Percentiles rank a stretch among this genome's conserved stretches.
phyloP scores from a whole-genome alignment of 2,888 invertebrate genomes.

The Phania funesta region DNA sequence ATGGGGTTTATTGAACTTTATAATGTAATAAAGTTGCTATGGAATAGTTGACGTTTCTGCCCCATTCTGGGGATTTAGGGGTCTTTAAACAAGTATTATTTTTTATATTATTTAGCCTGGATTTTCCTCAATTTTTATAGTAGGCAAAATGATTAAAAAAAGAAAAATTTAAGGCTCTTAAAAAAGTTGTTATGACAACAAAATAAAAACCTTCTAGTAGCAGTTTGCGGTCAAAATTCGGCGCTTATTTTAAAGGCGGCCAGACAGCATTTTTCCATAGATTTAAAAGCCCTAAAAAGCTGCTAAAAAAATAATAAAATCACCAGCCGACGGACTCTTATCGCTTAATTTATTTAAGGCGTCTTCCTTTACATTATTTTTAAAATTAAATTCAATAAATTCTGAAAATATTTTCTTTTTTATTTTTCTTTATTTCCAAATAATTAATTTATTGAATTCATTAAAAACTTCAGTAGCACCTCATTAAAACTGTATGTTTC shows the following conservation, averaged over 20 bases:
- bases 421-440: constrained; percentile 33
- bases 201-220: too few relatives aligned
- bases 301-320: background rate
- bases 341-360: constrained; percentile 35
- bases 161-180: too few relatives aligned
- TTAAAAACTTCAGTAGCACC: constrained; percentile 58
- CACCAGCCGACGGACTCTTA: background rate
- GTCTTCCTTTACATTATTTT: constrained; percentile 15
- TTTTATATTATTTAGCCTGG: too few relatives aligned
- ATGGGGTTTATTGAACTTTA: too few relatives aligned
- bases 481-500: constrained; percentile 61
- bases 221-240: background rate
- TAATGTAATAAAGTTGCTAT: too few relatives aligned
- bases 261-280: background rate
- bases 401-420: constrained; percentile 21
- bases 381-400: constrained; percentile 2
- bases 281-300: background rate
- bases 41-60: too few relatives aligned
- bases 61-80: too few relatives aligned
- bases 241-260: background rate
- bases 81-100: too few relatives aligned
- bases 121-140: too few relatives aligned
- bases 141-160: too few relatives aligned
- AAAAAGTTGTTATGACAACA: too few relatives aligned
- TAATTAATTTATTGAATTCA: constrained; percentile 53